Percentiles rank a stretch among this genome's conserved stretches.
phyloP scores from a whole-genome alignment of 2,113 vertebrate genomes.

The Dipodomys stephensi region DNA sequence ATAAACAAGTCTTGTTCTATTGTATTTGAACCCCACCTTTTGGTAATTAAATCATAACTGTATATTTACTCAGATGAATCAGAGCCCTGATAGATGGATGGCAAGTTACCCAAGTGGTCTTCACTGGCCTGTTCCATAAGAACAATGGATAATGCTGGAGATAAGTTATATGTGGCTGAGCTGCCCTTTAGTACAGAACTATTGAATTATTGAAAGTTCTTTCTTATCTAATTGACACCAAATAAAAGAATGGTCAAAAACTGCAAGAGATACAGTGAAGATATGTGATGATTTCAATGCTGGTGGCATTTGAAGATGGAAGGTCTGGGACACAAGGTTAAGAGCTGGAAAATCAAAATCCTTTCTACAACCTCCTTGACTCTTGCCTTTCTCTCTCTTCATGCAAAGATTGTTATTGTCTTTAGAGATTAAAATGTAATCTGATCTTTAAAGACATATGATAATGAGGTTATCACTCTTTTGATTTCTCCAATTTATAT shows the following conservation, averaged over 20 bases:
- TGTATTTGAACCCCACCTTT: constrained; percentile 81
- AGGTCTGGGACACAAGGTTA: background rate
- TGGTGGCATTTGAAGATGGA: constrained; percentile 56
- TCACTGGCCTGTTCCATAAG: constrained; percentile 56
- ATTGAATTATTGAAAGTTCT: constrained; percentile 73
- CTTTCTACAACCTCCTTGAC: background rate
- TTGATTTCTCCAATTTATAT: background rate
- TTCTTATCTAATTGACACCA: constrained; percentile 71
- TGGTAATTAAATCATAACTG: constrained; percentile 85
- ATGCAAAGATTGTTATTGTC: background rate
- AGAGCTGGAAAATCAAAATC: background rate
- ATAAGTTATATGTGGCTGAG: constrained; percentile 47
- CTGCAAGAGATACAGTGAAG: constrained; percentile 33
- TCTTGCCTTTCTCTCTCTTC: too few relatives aligned
- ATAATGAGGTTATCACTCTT: background rate
- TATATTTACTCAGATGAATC: constrained; percentile 78
- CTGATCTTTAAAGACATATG: background rate
- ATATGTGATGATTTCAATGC: constrained; percentile 56
- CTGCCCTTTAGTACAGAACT: constrained; percentile 68
- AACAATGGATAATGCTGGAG: constrained; percentile 66
- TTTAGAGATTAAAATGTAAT: background rate
- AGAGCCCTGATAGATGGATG: constrained; percentile 65
- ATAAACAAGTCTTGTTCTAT: constrained; percentile 83
- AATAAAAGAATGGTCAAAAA: constrained; percentile 38
- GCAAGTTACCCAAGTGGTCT: constrained; percentile 32